These are phyloP conservation scores for Parus major DNA, from an alignment of 2,113 vertebrate genomes.

Conservation along the genomic window DNA sequence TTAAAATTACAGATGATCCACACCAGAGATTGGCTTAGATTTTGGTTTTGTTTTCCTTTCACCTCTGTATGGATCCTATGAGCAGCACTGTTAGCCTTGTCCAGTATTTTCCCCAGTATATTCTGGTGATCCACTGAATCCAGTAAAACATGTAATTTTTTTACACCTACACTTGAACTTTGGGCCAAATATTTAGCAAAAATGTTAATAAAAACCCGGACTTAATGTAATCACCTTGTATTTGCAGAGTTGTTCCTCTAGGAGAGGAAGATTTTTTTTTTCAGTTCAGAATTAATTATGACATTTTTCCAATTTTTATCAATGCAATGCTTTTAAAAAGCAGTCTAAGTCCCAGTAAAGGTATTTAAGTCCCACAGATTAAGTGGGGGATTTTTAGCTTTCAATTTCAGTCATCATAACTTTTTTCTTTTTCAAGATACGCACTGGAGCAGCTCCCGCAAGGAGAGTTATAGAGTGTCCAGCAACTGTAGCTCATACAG, in stretches of 20 bases:
- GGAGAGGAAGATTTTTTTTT: not conserved
- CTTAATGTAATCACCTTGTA: not conserved
- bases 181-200: not conserved
- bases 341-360: not conserved
- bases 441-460: not conserved
- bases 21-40: not conserved
- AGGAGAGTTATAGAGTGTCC: not conserved
- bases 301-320: not conserved
- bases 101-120: not conserved
- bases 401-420: not conserved
- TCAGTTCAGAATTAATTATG: not conserved
- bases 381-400: not conserved
- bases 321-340: not conserved
- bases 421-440: not conserved
- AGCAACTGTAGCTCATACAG: not conserved
- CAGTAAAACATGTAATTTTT: not conserved
- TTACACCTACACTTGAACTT: not conserved
- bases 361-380: too few species aligned
- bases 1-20: not conserved
- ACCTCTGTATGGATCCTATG: accelerated
- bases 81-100: not conserved
- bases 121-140: not conserved
- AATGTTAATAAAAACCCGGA: not conserved
- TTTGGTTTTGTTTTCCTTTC: not conserved
- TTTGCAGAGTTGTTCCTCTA: not conserved